phyloP scores from a whole-genome alignment of 2,113 vertebrate species.

The Phalacrocorax pelagicus region DNA sequence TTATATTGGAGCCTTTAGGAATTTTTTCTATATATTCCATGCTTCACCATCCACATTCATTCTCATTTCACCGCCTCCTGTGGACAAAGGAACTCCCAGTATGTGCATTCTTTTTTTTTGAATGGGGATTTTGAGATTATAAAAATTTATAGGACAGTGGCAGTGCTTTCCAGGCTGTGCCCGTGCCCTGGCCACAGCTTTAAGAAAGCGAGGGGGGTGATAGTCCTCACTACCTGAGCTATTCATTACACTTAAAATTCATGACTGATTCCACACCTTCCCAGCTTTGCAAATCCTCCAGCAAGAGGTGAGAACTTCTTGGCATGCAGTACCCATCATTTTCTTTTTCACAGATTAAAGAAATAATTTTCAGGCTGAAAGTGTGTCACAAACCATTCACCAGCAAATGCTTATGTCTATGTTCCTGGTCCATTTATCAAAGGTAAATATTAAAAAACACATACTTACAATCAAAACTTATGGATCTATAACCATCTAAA shows the following conservation, averaged over 20 bases:
- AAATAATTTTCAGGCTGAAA: neutral
- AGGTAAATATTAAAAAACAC: neutral
- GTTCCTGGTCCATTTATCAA: neutral
- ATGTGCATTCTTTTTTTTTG: neutral
- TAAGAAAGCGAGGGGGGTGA: neutral
- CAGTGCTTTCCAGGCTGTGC: neutral
- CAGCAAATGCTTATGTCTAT: fast-evolving
- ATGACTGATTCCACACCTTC: too few species aligned
- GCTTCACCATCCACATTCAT: neutral
- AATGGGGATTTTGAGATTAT: too few species aligned
- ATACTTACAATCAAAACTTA: neutral
- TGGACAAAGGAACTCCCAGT: too few species aligned
- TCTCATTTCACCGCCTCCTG: neutral
- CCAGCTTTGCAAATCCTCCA: neutral
- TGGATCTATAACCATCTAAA: neutral
- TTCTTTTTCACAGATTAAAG: neutral
- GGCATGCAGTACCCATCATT: neutral
- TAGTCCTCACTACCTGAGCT: neutral
- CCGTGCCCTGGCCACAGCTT: neutral
- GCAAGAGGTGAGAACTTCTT: neutral
- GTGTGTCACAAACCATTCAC: neutral
- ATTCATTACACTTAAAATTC: neutral
- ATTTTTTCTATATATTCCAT: neutral
- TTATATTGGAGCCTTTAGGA: fast-evolving
- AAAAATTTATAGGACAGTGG: fast-evolving